These are phyloP conservation scores for Gila robusta DNA, from an alignment of 2,797 vertebrate species.

Conservation along the genomic window DNA sequence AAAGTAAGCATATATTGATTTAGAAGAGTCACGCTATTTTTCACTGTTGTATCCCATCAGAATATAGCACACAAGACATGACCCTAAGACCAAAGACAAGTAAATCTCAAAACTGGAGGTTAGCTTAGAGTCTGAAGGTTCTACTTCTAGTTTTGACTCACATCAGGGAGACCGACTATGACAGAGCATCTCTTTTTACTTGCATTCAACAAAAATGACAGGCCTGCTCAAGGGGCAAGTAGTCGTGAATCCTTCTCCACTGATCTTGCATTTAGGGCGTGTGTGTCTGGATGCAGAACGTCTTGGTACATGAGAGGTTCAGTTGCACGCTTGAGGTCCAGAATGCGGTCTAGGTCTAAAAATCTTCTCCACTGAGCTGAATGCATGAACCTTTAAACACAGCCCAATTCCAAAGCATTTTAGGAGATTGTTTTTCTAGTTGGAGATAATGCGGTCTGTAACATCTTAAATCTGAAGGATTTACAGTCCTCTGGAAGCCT, in stretches of 20 bases:
- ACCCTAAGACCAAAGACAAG: slow-evolving; percentile 14
- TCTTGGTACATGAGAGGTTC: background rate
- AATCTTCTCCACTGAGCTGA: slow-evolving; percentile 16
- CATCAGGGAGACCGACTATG: slow-evolving; percentile 13
- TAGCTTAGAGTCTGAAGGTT: slow-evolving; percentile 8
- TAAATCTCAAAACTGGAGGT: slow-evolving; percentile 20
- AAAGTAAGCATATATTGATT: slow-evolving; percentile 3
- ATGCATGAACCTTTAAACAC: slow-evolving; percentile 22
- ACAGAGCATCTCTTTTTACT: slow-evolving; percentile 28
- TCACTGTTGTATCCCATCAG: background rate
- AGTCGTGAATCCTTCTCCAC: slow-evolving; percentile 16
- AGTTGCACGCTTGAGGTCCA: background rate
- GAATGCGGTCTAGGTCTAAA: slow-evolving; percentile 12
- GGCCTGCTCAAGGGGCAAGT: slow-evolving; percentile 15
- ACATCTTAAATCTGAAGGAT: slow-evolving; percentile 35
- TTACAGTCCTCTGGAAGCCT: slow-evolving; percentile 30
- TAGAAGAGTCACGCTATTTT: background rate
- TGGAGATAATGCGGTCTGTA: slow-evolving; percentile 41
- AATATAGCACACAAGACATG: background rate
- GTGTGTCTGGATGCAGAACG: slow-evolving; percentile 13
- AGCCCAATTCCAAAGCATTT: slow-evolving; percentile 29
- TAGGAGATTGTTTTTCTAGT: slow-evolving; percentile 44
- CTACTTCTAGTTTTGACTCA: slow-evolving; percentile 29
- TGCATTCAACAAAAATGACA: slow-evolving; percentile 39
- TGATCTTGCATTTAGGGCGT: slow-evolving; percentile 19